phyloP scores from a whole-genome alignment of 2,113 vertebrate genomes.

The Tiliqua scincoides region DNA sequence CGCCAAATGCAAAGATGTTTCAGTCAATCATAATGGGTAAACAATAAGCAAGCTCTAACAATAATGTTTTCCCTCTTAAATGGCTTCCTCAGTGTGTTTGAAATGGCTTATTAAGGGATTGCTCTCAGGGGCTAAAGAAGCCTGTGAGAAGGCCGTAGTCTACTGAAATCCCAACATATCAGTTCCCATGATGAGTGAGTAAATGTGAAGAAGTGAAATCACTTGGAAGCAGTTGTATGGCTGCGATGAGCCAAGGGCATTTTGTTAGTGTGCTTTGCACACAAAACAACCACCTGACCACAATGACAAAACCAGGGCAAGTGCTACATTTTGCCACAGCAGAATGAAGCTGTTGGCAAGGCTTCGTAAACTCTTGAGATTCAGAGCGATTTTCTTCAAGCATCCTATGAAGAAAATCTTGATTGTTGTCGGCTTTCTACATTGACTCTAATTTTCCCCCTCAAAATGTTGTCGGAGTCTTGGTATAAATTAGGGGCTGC shows the following conservation, averaged over 20 bases:
- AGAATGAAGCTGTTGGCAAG: neutral
- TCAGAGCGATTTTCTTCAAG: neutral
- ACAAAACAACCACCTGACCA: accelerated
- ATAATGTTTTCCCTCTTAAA: neutral
- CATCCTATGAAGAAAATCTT: neutral
- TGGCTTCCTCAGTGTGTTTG: neutral
- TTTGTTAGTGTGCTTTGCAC: neutral
- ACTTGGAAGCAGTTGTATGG: neutral
- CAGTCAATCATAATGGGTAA: slow-evolving; percentile 18
- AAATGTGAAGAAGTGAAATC: neutral
- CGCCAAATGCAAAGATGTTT: neutral
- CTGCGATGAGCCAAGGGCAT: neutral
- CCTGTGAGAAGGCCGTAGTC: slow-evolving; percentile 29
- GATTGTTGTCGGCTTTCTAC: neutral
- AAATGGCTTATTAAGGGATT: slow-evolving; percentile 16
- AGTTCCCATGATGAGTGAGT: neutral
- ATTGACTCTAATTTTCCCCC: neutral
- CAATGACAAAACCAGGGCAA: neutral
- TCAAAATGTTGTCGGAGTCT: neutral
- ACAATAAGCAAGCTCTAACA: slow-evolving; percentile 24
- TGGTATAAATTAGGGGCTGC: neutral
- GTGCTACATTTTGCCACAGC: neutral
- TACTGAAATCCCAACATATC: neutral
- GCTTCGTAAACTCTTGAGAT: neutral
- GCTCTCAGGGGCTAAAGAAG: slow-evolving; percentile 4